Evolutionary conservation across 2,797 vertebrate species (phyloP).

Genomic region (Coregonus ussuriensis): DNA sequence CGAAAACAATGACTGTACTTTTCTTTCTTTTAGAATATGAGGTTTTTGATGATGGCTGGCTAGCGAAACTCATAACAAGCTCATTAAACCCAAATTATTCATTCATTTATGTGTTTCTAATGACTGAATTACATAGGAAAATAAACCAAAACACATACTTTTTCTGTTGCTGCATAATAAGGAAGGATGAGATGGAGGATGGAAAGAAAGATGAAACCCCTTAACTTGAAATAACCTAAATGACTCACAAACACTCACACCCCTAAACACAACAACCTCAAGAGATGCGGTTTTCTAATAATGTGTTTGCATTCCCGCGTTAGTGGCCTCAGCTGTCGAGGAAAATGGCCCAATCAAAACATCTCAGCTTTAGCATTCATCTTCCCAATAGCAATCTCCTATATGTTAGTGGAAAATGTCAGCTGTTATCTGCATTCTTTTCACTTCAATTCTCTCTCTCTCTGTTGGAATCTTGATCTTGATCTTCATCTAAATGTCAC

Average conservation of each 20-base stretch:
- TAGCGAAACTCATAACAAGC: background rate
- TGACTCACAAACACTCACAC: background rate
- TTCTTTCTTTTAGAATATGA: background rate
- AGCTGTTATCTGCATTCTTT: constrained; percentile 55
- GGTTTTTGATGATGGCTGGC: background rate
- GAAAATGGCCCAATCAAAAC: constrained; percentile 48
- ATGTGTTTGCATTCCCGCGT: background rate
- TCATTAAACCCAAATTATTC: constrained; percentile 8
- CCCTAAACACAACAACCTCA: background rate
- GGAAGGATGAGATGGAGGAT: background rate
- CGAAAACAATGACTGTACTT: background rate
- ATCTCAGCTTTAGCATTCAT: constrained; percentile 41
- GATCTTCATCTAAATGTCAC: constrained; percentile 25
- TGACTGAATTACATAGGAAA: background rate
- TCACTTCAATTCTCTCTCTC: constrained; percentile 55
- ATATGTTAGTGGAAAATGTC: constrained; percentile 54
- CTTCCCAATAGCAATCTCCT: constrained; percentile 55
- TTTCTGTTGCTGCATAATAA: background rate
- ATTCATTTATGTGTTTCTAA: background rate
- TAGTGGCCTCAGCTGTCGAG: constrained; percentile 29
- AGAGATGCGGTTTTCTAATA: background rate
- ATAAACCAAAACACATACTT: background rate
- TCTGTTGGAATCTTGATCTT: constrained; percentile 25
- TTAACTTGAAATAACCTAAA: background rate
- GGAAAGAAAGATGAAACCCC: too few relatives aligned